These are phyloP conservation scores for Plagodis dolabraria DNA, from an alignment of 2,888 invertebrate species.

Conservation along the genomic window DNA sequence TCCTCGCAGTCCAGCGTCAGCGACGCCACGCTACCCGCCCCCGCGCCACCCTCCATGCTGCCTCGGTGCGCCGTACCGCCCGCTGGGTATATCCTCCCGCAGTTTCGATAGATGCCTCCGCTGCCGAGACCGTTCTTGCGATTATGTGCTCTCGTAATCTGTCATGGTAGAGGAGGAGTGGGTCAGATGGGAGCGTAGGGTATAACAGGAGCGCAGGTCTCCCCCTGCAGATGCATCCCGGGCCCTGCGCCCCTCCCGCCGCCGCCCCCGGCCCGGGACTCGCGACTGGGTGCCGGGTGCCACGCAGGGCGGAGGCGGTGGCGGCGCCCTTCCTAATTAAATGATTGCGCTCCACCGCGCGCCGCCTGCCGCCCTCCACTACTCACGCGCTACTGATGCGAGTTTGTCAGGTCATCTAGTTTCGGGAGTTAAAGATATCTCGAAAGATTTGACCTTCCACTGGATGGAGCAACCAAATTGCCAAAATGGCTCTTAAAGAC, in stretches of 20 bases:
- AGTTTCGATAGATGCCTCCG: no score
- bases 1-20: conserved; percentile 90
- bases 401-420: not conserved
- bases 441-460: no score
- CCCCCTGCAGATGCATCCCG: conserved; percentile 22
- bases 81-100: not conserved
- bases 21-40: conserved; percentile 74
- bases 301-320: not conserved
- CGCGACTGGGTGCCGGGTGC: not conserved
- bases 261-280: conserved; percentile 2
- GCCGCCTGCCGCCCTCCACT: not conserved
- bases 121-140: not conserved
- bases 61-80: not conserved
- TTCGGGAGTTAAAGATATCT: no score
- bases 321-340: conserved; percentile 8
- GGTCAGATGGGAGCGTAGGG: not conserved
- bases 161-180: not conserved
- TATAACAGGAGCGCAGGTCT: not conserved
- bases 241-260: not conserved
- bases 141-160: not conserved
- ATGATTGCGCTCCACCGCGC: conserved; percentile 9
- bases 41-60: conserved; percentile 82
- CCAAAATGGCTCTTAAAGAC: no score
- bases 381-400: not conserved
- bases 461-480: no score